Conservation (phyloP, 2,888 invertebrate genomes). For the Chalcosyrphus nemorum region DNA sequence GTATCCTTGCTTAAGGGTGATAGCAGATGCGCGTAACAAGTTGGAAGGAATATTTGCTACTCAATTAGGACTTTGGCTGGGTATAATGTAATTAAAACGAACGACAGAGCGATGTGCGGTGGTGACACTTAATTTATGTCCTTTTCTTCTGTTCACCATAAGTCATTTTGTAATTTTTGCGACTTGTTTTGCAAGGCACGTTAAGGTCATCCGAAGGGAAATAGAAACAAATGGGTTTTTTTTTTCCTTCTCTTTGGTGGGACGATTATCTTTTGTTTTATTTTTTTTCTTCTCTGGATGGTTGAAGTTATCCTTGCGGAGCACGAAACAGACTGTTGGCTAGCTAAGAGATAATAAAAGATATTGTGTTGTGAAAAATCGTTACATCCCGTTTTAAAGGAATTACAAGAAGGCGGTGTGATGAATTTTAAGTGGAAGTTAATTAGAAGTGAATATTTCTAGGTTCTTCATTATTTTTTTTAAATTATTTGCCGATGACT, state of each 20-base stretch:
- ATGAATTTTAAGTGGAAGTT: background rate
- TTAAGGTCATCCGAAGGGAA: background rate
- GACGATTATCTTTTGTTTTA: too few relatives aligned
- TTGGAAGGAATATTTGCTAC: background rate
- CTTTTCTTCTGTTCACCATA: slow-evolving; percentile 10
- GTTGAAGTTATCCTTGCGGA: background rate
- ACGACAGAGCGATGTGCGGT: slow-evolving; percentile 3
- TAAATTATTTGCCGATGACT: too few relatives aligned
- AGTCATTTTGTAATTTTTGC: background rate
- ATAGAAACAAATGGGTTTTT: background rate
- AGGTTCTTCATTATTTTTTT: too few relatives aligned
- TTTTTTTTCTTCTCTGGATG: background rate
- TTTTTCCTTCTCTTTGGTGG: too few relatives aligned
- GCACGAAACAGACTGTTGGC: background rate
- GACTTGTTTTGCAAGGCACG: background rate
- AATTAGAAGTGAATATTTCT: background rate
- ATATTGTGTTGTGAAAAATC: background rate
- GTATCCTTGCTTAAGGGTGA: background rate
- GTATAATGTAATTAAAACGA: slow-evolving; percentile 47
- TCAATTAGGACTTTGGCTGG: slow-evolving; percentile 5
- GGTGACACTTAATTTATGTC: slow-evolving; percentile 58
- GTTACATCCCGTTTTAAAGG: background rate
- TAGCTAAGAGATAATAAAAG: background rate
- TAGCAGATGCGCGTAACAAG: background rate
- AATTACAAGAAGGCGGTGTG: background rate